Evolutionary conservation across 2,113 vertebrate species (phyloP), one percentile per base, ranked within the genome.

Genomic region (Corynorhinus townsendii): DNA sequence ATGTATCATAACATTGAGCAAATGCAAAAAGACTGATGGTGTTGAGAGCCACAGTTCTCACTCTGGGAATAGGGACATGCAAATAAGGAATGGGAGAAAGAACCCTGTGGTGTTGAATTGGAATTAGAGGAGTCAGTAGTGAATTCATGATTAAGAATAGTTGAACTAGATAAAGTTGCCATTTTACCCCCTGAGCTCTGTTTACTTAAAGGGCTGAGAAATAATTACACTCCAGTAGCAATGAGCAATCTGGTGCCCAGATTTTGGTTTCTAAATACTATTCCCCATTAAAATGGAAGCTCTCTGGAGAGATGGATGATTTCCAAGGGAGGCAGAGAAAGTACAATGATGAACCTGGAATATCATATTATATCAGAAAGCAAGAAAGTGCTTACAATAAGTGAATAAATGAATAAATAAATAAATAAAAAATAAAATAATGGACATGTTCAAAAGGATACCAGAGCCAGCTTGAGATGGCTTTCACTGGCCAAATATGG

Each of bases 21-120:
- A 81, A 52, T 71, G 66, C 94, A 87, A 71, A 84, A 95, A 92
- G 81, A 75, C 43, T 30, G 52, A 88, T 80, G 54, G n/a, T 47
- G 4, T 28, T 76, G 43, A 62, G 43, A 92, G 64, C 43, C 85
- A 75, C 40, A 84, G 43, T 80, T 81, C 35, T 93, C 52, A 24
- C 28, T 91, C 68, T 89, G 94, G 76, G 72, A 40, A 87, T 71
- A 75, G 28, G 73, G 43, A 92, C 4, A 75, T 47, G 22, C 35
- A 85, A 95, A 93, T 90, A 43, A 85, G 43, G 26, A 92, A n/a
- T n/a, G 35, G 49, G n/a, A 92, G 59, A 82, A 90, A 94, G 77
- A 87, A 56, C 2, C 22, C 33, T 84, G 59, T 81, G 82, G 38
- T 75, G 24, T 6, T 94, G n/a, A 86, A 89, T 16, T 90, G 26